Conservation (phyloP, 2,797 vertebrate species). For the Rhabdophis nuchalis region DNA sequence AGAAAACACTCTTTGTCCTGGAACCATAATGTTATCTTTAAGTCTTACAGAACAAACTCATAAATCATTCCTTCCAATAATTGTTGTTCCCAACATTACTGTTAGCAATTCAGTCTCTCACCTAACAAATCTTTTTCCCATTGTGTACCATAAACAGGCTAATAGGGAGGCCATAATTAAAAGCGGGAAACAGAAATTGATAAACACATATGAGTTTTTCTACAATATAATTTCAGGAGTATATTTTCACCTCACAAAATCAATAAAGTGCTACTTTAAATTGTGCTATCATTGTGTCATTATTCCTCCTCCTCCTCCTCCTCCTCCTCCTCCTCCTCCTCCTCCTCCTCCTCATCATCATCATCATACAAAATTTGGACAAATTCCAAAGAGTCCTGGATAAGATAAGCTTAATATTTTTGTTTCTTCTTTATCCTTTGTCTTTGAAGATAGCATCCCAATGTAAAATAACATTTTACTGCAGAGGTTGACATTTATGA, state of each 20-base stretch:
- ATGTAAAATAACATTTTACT: background rate
- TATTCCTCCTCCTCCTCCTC: no score
- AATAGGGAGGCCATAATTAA: constrained; percentile 29
- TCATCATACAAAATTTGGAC: constrained; percentile 33
- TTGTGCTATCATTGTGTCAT: background rate
- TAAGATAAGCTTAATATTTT: background rate
- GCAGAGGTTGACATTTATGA: background rate
- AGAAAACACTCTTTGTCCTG: constrained; percentile 49
- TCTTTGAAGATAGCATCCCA: background rate
- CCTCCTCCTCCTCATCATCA: background rate
- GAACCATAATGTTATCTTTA: constrained; percentile 45
- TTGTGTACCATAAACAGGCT: background rate
- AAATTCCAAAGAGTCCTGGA: constrained; percentile 9
- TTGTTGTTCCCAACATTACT: background rate
- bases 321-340: no score
- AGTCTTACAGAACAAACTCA: constrained; percentile 40
- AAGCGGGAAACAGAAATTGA: constrained; percentile 2
- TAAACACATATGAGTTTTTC: constrained; percentile 23
- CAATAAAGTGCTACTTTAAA: background rate
- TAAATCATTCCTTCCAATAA: constrained; percentile 45
- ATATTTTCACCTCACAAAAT: background rate
- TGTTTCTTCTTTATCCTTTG: background rate
- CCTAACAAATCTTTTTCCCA: constrained; percentile 36
- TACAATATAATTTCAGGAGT: constrained; percentile 27
- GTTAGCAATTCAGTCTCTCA: constrained; percentile 1